Percentiles rank a stretch among this genome's conserved stretches.
These are phyloP conservation scores for Microplitis manilae DNA, from an alignment of 2,888 invertebrate species.

Conservation along the genomic window DNA sequence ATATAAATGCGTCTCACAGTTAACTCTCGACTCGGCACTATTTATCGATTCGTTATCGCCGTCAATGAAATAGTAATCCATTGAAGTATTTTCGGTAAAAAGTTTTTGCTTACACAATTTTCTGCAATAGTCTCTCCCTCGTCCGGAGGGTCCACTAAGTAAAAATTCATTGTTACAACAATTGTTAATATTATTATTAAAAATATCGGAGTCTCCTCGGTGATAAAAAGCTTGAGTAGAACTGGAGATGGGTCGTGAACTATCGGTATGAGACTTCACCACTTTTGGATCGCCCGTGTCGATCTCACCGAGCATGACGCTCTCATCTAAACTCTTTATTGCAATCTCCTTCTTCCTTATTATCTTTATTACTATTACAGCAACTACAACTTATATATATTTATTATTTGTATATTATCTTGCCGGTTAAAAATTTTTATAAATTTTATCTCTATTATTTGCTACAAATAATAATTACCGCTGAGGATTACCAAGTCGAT, in stretches of 20 bases:
- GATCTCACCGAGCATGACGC: slow-evolving; percentile 69
- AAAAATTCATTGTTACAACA: neutral
- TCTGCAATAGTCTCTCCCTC: neutral
- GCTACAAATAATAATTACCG: neutral
- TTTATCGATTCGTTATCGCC: neutral
- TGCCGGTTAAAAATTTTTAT: neutral
- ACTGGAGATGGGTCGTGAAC: slow-evolving; percentile 49
- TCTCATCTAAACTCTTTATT: slow-evolving; percentile 62
- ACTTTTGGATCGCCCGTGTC: slow-evolving; percentile 67
- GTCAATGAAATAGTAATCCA: neutral
- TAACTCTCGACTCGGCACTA: neutral
- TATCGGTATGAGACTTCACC: slow-evolving; percentile 65
- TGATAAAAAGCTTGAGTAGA: slow-evolving; percentile 5
- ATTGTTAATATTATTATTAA: neutral
- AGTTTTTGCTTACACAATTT: neutral
- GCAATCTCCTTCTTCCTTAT: slow-evolving; percentile 37
- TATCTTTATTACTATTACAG: slow-evolving; percentile 18
- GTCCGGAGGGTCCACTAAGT: neutral
- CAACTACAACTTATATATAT: slow-evolving; percentile 6
- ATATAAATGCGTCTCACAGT: neutral
- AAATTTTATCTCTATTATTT: neutral
- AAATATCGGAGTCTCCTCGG: neutral
- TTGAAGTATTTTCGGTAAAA: neutral
- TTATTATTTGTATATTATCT: slow-evolving; percentile 4
- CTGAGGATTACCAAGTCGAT: slow-evolving; percentile 8